phyloP scores from a whole-genome alignment of 2,888 invertebrate species.

The Lasioglossum zephyrum region DNA sequence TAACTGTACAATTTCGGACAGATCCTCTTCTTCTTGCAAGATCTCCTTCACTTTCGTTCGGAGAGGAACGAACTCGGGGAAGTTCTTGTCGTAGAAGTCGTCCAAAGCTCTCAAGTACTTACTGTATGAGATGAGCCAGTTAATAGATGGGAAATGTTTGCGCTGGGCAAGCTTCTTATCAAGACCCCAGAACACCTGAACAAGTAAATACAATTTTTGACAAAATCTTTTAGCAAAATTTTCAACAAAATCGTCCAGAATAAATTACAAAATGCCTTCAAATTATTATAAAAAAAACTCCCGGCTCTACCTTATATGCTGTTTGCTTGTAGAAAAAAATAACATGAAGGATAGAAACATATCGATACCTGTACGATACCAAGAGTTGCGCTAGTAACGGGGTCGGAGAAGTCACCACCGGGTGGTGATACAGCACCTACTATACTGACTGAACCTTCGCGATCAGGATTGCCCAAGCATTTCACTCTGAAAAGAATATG shows the following conservation, averaged over 20 bases:
- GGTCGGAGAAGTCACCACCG: constrained; percentile 99
- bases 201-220: neutral
- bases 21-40: constrained; percentile 99
- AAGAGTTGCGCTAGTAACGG: constrained; percentile 99
- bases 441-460: constrained; percentile 99
- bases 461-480: constrained; percentile 98
- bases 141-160: constrained; percentile 99
- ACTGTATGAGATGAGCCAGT: constrained; percentile 98
- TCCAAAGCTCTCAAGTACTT: constrained; percentile 99
- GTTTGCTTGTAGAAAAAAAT: constrained; percentile 1
- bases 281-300: no score
- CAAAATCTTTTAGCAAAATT: no score
- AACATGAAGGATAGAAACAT: neutral
- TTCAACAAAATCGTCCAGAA: no score
- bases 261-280: no score
- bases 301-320: no score
- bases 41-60: constrained; percentile 98
- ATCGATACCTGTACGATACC: constrained; percentile 93
- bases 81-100: constrained; percentile 99
- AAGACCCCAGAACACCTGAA: constrained; percentile 97
- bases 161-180: constrained; percentile 99
- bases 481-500: constrained; percentile 88
- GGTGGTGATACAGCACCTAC: constrained; percentile 99
- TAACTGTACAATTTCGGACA: constrained; percentile 99
- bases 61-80: constrained; percentile 97